phyloP scores from a whole-genome alignment of 2,113 vertebrate genomes.

The Hirundichthys speculiger region DNA sequence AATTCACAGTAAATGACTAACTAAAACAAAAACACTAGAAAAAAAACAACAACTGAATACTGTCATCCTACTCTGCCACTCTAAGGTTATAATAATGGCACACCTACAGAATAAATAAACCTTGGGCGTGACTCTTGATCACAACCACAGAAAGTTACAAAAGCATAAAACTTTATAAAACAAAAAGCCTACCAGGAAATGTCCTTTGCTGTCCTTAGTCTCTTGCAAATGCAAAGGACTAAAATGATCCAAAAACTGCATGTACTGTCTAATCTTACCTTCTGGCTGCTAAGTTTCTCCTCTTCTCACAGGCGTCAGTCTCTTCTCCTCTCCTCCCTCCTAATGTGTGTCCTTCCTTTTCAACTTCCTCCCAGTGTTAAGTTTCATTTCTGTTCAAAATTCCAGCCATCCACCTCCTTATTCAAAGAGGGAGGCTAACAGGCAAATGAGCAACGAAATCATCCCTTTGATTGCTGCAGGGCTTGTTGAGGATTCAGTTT shows the following conservation, averaged over 20 bases:
- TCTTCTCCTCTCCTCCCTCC: background rate
- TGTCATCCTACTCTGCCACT: background rate
- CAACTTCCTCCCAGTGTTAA: constrained; percentile 2
- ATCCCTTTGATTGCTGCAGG: constrained; percentile 7
- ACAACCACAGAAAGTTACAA: background rate
- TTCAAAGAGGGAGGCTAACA: background rate
- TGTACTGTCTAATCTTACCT: constrained; percentile 7
- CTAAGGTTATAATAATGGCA: background rate
- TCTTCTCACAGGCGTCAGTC: background rate
- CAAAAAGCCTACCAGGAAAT: background rate
- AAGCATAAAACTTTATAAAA: too few species aligned
- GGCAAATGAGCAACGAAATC: constrained; percentile 4
- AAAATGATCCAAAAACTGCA: background rate
- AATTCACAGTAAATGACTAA: background rate
- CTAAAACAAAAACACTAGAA: background rate
- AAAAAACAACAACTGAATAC: background rate
- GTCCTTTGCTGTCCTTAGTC: too few species aligned
- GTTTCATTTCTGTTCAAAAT: constrained; percentile 56
- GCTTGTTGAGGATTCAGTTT: background rate
- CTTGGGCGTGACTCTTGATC: too few species aligned
- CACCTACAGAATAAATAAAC: background rate
- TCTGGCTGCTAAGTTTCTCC: background rate
- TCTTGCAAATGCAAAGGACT: too few species aligned
- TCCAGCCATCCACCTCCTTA: background rate
- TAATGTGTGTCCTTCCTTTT: background rate